These are phyloP conservation scores for Apolygus lucorum DNA, from an alignment of 1,140 invertebrate species.

Conservation along the genomic window DNA sequence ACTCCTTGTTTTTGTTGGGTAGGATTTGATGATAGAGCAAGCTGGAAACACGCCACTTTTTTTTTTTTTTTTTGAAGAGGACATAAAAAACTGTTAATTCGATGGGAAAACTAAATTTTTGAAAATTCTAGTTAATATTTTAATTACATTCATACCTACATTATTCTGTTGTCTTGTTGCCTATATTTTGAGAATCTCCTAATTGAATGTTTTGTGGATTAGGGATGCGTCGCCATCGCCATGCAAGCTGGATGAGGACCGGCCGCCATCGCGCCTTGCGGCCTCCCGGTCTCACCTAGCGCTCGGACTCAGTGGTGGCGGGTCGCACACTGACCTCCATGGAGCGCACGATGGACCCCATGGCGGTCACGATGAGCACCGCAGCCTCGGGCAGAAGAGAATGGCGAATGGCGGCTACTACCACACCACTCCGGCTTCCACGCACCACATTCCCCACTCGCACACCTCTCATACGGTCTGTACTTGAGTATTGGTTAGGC, in stretches of 20 bases:
- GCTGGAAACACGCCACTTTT: no score
- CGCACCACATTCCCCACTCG: constrained; percentile 18
- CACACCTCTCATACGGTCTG: constrained; percentile 4
- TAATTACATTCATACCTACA: no score
- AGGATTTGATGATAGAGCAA: no score
- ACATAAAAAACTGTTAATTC: no score
- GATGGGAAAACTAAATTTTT: no score
- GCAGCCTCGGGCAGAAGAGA: constrained; percentile 19
- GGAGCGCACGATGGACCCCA: constrained; percentile 25
- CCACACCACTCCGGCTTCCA: constrained; percentile 49
- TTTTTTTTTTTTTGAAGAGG: no score
- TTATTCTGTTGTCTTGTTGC: no score
- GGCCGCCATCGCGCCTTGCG: constrained; percentile 43
- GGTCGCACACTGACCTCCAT: constrained; percentile 41
- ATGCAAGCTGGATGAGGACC: constrained; percentile 6
- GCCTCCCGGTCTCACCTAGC: constrained; percentile 63
- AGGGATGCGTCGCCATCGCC: constrained; percentile 28
- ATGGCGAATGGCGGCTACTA: constrained; percentile 59
- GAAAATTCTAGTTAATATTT: no score
- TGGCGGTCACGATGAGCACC: constrained; percentile 25
- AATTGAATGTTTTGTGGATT: no score
- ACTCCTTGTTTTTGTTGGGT: no score
- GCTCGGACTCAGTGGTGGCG: constrained; percentile 47
- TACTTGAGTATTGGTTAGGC: background rate
- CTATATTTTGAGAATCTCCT: no score